Conservation (phyloP, 1,140 invertebrate species). For the Leptopilina clavipes region DNA sequence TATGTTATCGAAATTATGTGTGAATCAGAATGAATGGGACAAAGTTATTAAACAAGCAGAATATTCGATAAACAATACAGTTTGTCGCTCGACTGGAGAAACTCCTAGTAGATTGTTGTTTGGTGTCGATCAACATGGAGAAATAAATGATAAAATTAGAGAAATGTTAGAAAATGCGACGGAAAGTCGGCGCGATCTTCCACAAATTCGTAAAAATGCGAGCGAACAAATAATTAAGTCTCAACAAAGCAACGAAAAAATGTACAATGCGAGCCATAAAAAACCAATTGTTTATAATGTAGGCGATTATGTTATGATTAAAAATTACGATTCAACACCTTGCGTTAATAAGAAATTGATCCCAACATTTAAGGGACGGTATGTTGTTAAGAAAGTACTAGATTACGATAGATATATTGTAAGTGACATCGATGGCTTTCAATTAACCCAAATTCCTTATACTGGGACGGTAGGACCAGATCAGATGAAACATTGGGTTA, state of each 20-base stretch:
- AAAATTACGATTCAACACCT: not conserved
- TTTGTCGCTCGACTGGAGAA: conserved; percentile 37
- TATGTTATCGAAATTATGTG: conserved; percentile 36
- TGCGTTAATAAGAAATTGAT: too few relatives aligned
- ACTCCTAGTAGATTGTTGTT: conserved; percentile 47
- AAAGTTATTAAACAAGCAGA: conserved; percentile 48
- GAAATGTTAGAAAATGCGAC: not conserved
- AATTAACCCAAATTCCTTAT: too few relatives aligned
- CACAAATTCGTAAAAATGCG: not conserved
- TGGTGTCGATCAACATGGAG: conserved; percentile 38
- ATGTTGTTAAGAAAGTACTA: not conserved
- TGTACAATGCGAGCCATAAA: not conserved
- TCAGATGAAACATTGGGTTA: not conserved
- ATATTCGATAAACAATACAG: conserved; percentile 49
- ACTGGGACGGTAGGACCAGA: not conserved
- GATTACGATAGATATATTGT: not conserved
- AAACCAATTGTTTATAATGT: not conserved
- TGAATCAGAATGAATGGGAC: conserved; percentile 14
- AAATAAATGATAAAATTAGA: conserved; percentile 33
- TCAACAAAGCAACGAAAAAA: not conserved
- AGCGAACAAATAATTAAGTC: not conserved
- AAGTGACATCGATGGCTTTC: not conserved
- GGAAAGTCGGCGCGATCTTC: not conserved
- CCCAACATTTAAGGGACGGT: conserved; percentile 6
- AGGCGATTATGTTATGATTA: conserved; percentile 23